A percentile compares a stretch with the other conserved stretches of the same genome.
These are phyloP conservation scores for Protobothrops mucrosquamatus DNA, from an alignment of 2,113 vertebrate species.

Conservation along the genomic window DNA sequence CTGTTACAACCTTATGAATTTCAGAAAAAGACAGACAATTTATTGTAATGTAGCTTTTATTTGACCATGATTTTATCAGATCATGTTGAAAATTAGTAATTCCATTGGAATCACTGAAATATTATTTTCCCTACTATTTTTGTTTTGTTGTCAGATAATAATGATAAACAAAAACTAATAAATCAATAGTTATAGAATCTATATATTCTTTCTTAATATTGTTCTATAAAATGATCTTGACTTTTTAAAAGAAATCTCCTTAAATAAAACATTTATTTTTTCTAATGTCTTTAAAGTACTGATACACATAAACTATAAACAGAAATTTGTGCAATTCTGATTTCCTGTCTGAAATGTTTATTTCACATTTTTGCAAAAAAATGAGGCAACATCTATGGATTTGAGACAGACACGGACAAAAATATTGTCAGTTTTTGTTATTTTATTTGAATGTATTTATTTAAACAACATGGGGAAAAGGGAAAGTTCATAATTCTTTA, in stretches of 20 bases:
- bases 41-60: conserved; percentile 50
- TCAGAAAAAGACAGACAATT: background rate
- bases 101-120: background rate
- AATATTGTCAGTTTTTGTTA: background rate
- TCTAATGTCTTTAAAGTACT: background rate
- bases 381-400: background rate
- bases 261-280: conserved; percentile 8
- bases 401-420: background rate
- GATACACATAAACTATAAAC: background rate
- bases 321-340: background rate
- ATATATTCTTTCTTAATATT: background rate
- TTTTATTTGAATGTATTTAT: background rate
- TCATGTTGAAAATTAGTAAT: background rate
- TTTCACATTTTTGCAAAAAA: background rate
- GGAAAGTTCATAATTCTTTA: background rate
- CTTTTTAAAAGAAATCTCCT: background rate
- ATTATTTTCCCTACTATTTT: too few relatives aligned
- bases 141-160: background rate
- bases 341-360: background rate
- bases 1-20: background rate
- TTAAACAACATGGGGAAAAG: background rate
- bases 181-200: background rate
- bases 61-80: background rate
- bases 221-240: background rate
- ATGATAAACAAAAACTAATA: background rate